Base-by-base conservation (phyloP, 2,888 invertebrate species). In the Diloba caeruleocephala region DNA sequence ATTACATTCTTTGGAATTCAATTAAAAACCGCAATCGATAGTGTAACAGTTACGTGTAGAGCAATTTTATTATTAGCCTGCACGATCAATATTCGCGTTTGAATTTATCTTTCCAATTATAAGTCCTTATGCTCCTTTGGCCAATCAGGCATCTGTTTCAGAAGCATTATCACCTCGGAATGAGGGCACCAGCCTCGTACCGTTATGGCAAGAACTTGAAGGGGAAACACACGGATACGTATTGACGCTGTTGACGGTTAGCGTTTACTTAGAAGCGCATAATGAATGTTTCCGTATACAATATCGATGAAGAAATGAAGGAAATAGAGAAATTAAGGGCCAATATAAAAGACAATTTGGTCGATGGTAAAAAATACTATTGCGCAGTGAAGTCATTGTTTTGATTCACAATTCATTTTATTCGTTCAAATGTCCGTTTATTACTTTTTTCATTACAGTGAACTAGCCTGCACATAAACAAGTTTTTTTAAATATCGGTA, bases 151-250 rank as follows among this genome's bases (percentile, higher is more conserved):
- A 81, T 81, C 71, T 74, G 74, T 79, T 78, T 78, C 79, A 81
- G 79, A 84, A 80, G 82, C 79, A 85, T 89, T 90, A 90, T 85
- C 90, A 87, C 88, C 77, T 81, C 63, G 73, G 67, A 88, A 87
- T 72, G 83, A 82, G 87, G 87, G 78, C 87, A 84, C 72, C 60
- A 75, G 71, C 69, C 67, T 64, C 49, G 62, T 79, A 85, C 90
- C 88, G 88, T 89, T 90, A 88, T 58, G 34, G 60, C 60, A 28
- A 80, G 66, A 83, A 82, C 83, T 74, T 72, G 72, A 77, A 64
- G 67, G 61, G 76, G 62, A 81, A 81, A 84, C 79, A 82, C 72
- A 83, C 79, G 78, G 79, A 71, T 60, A 68, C 61, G 61, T 64
- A 72, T 42, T 65, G 50, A 39, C 21, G 38, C 38, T 37, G 57